Evolutionary conservation across 2,888 invertebrate species (phyloP).

Genomic region (Lucinisca nassula): DNA sequence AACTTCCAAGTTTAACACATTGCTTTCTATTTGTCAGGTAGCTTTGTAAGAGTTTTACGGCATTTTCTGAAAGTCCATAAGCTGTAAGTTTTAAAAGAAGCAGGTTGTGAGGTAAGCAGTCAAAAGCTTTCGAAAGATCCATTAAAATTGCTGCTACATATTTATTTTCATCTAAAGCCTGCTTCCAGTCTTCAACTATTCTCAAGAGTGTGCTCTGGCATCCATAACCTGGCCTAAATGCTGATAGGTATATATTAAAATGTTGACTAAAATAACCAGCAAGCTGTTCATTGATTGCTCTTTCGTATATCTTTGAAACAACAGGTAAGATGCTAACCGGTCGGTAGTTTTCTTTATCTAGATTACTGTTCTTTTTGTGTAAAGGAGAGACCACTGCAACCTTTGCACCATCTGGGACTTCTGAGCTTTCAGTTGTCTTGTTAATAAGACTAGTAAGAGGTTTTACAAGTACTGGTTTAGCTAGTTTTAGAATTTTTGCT

Average conservation of each 20-base stretch:
- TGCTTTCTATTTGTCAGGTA: slow-evolving; percentile 2
- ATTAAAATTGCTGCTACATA: no score
- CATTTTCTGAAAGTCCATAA: no score
- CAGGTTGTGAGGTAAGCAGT: background rate
- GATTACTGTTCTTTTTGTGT: background rate
- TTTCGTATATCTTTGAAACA: background rate
- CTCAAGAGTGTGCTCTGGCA: background rate
- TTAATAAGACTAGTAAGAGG: background rate
- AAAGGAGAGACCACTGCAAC: slow-evolving; percentile 1
- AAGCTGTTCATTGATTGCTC: no score
- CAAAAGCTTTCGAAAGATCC: no score
- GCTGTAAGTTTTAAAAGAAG: background rate
- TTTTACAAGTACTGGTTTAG: background rate
- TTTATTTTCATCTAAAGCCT: no score
- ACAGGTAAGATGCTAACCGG: background rate
- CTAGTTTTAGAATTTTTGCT: background rate
- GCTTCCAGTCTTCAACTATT: no score
- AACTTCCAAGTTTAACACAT: background rate
- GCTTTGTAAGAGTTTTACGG: no score
- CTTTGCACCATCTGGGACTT: background rate
- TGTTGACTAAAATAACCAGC: background rate
- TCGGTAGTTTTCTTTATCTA: slow-evolving; percentile 3
- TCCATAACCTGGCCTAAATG: background rate
- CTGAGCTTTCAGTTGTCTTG: background rate
- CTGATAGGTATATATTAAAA: background rate